Conservation (phyloP, 2,888 invertebrate species). For the Craniophora ligustri region DNA sequence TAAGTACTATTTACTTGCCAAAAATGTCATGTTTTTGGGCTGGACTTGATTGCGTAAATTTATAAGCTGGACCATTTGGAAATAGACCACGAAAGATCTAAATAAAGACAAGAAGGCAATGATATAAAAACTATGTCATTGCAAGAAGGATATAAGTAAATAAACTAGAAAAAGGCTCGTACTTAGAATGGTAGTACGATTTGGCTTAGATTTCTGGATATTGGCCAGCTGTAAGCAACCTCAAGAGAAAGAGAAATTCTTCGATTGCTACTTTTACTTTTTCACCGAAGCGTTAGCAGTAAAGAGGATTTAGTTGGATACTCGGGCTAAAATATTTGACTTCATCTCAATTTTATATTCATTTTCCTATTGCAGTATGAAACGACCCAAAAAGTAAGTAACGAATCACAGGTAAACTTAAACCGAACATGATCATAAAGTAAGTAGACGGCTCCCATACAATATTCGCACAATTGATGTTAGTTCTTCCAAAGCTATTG, state of each 20-base stretch:
- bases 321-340: background rate
- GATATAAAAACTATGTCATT: too few relatives aligned
- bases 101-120: too few relatives aligned
- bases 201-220: conserved; percentile 1
- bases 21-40: background rate
- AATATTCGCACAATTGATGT: conserved; percentile 33
- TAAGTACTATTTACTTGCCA: conserved; percentile 24
- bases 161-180: background rate
- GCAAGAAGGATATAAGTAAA: too few relatives aligned
- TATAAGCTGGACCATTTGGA: background rate
- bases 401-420: conserved; percentile 3
- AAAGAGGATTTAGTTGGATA: background rate
- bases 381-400: background rate
- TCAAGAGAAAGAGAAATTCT: conserved; percentile 18
- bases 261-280: conserved; percentile 26
- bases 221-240: background rate
- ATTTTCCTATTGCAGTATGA: too few relatives aligned
- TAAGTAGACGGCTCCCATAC: conserved; percentile 26
- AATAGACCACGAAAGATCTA: too few relatives aligned
- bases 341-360: background rate
- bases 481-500: conserved; percentile 24
- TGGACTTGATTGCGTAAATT: conserved; percentile 4
- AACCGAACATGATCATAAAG: conserved; percentile 19
- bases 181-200: background rate
- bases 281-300: background rate